Percentiles rank a stretch among this genome's conserved stretches.
Conservation (phyloP, 2,888 invertebrate species). For the Ischnus inquisitorius region DNA sequence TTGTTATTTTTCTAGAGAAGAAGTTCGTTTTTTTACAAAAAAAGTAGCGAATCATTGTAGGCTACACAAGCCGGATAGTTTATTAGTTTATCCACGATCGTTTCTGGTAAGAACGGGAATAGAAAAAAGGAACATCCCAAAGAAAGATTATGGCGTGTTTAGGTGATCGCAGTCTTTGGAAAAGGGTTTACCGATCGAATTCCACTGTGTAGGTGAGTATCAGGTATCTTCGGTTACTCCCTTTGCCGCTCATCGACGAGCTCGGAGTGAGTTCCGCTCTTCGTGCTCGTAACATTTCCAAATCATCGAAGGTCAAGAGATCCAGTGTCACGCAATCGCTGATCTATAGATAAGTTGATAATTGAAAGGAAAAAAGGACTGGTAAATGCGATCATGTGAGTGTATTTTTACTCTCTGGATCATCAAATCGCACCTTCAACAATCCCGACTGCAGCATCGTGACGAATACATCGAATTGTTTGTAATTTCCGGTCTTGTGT, state of each 20-base stretch:
- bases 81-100: too few relatives aligned
- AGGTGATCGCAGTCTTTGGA: not conserved
- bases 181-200: constrained; percentile 85
- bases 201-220: constrained; percentile 87
- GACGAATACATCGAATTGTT: constrained; percentile 87
- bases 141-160: not conserved
- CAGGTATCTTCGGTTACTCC: constrained; percentile 86
- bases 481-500: constrained; percentile 87
- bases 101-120: too few relatives aligned
- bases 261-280: constrained; percentile 80
- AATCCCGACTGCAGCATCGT: constrained; percentile 87
- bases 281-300: constrained; percentile 85
- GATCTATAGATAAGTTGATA: constrained; percentile 81
- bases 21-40: too few relatives aligned
- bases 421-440: constrained; percentile 83
- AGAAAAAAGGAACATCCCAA: not conserved
- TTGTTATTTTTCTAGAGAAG: not conserved
- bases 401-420: not conserved
- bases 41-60: too few relatives aligned
- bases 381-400: not conserved
- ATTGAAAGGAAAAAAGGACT: not conserved
- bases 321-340: constrained; percentile 86
- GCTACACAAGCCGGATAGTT: too few relatives aligned
- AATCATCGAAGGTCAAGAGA: constrained; percentile 86
- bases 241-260: constrained; percentile 74